These are phyloP conservation scores for Drosophila melanica DNA, from an alignment of 1,140 invertebrate genomes.

Conservation along the genomic window DNA sequence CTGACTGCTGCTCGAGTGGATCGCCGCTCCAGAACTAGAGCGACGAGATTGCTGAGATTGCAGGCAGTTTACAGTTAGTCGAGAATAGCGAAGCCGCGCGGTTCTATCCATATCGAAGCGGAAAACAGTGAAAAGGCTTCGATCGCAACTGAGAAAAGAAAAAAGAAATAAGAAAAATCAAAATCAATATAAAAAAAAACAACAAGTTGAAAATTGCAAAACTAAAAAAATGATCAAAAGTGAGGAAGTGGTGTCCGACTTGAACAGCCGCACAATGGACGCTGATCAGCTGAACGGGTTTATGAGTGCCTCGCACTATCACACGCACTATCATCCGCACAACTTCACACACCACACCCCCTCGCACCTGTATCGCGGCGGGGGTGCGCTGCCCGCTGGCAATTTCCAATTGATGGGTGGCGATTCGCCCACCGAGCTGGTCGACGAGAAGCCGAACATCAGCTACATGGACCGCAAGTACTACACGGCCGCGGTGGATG, in stretches of 20 bases:
- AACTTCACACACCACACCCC: conserved; percentile 35
- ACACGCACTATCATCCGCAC: conserved; percentile 32
- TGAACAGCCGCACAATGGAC: conserved; percentile 52
- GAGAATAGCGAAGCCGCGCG: conserved; percentile 66
- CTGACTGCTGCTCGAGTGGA: conserved; percentile 45
- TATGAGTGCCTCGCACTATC: conserved; percentile 38
- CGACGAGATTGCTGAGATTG: conserved; percentile 28
- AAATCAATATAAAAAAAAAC: conserved; percentile 5
- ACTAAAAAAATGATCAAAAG: conserved; percentile 72
- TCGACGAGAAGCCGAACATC: conserved; percentile 75
- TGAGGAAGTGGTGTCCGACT: conserved; percentile 70
- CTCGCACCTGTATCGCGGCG: conserved; percentile 58
- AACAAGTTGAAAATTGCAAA: conserved; percentile 39
- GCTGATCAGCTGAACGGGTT: conserved; percentile 57
- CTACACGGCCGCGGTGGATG: conserved; percentile 59
- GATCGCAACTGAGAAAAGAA: neutral
- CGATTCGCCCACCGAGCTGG: conserved; percentile 72
- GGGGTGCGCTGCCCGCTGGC: conserved; percentile 59
- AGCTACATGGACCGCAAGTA: conserved; percentile 77
- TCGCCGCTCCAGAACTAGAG: conserved; percentile 27
- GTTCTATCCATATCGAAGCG: conserved; percentile 39
- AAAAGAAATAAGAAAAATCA: conserved; percentile 23
- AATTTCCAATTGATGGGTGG: conserved; percentile 66
- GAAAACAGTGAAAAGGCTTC: conserved; percentile 12
- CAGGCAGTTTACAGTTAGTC: conserved; percentile 55